A percentile compares a stretch with the other conserved stretches of the same genome.
Conservation (phyloP, 2,888 invertebrate species). For the Psococerastis gibbosa region DNA sequence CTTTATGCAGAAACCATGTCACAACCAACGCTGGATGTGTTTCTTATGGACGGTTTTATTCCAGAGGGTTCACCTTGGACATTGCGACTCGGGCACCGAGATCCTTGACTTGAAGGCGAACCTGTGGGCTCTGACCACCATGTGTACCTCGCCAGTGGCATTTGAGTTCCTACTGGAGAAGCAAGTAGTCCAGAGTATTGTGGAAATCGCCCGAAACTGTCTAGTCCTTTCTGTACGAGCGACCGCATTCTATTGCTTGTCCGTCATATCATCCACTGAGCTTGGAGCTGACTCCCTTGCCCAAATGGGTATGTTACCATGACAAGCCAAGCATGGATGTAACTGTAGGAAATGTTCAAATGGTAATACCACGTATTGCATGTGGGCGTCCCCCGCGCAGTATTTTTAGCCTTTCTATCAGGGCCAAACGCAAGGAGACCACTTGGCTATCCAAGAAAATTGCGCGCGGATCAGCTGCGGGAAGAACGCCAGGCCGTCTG, state of each 20-base stretch:
- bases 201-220: conserved; percentile 57
- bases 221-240: conserved; percentile 76
- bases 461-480: too few species aligned
- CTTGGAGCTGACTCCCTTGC: conserved; percentile 62
- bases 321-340: background rate
- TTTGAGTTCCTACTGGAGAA: conserved; percentile 47
- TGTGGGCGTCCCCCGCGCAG: too few species aligned
- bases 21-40: conserved; percentile 23
- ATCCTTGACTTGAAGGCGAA: conserved; percentile 68
- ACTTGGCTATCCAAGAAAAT: too few species aligned
- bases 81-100: conserved; percentile 44
- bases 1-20: too few species aligned
- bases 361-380: too few species aligned
- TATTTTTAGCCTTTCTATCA: too few species aligned
- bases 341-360: too few species aligned
- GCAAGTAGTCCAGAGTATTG: conserved; percentile 26
- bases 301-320: conserved; percentile 42
- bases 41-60: conserved; percentile 19
- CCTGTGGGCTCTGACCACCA: conserved; percentile 75
- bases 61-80: conserved; percentile 27
- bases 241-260: conserved; percentile 74
- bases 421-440: too few species aligned
- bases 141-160: conserved; percentile 58
- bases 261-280: conserved; percentile 64
- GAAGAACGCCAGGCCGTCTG: too few species aligned